Base-by-base conservation (phyloP, 2,888 invertebrate genomes). In the Empis livida region DNA sequence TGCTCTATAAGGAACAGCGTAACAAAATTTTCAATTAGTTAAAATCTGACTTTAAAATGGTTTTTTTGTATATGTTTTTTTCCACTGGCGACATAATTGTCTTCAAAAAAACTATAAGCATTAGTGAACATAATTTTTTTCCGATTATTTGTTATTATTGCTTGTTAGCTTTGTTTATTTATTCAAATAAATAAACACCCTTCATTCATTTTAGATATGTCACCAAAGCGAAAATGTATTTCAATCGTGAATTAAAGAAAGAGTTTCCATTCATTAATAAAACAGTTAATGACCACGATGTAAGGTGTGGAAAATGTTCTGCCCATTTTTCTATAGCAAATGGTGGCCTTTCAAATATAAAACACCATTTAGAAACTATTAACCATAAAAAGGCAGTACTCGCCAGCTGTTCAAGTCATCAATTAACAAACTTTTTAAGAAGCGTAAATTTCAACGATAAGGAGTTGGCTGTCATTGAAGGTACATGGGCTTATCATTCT, bases 401-500 rank as follows among this genome's bases (percentile, higher is more conserved):
- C 17, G 42, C 41, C 23, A 40, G 15, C 30, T 37, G 27, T 20
- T 43, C 27, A 32, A 49, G 44, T 10, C 15, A n/a, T 27, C 30
- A 37, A 23, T 43, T 49, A 44, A 49, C 38, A 11, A 42, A 27
- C 27, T 42, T 45, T 43, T 35, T 44, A 38, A 15, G 43, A 30
- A 45, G 35, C 31, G 42, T 42, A 46, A 44, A 44, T 31, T 53
- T 49, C 41, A 48, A 48, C 30, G 49, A 50, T 30, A 52, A 45
- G 16, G 48, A 56, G 27, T 43, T 57, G 32, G 55, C 57, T 42
- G 39, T 49, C 48, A 44, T 51, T 23, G 55, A 56, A 54, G 55
- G 54, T 35, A 42, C 51, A 43, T 56, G 49, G 49, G 53, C 56
- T 46, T 58, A 53, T 53, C 57, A 58, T 52, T 54, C 56, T 17